Conservation (phyloP, 2,113 vertebrate genomes). For the Bubo bubo region DNA sequence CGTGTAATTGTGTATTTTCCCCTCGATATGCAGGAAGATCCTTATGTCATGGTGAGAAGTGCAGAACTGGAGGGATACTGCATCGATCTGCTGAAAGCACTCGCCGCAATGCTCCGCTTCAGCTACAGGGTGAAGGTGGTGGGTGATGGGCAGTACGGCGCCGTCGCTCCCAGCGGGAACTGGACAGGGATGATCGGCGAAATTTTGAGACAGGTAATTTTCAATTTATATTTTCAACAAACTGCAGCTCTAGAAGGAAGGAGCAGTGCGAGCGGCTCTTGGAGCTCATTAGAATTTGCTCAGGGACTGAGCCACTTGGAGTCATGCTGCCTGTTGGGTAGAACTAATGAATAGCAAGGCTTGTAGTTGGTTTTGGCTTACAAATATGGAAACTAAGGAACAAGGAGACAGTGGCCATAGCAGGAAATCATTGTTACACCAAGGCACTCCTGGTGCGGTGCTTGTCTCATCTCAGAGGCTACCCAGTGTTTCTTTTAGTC, state of each 20-base stretch:
- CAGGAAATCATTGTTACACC: neutral
- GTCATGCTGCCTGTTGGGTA: neutral
- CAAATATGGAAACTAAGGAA: neutral
- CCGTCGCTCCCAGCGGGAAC: constrained; percentile 61
- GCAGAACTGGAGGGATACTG: constrained; percentile 84
- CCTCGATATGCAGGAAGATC: constrained; percentile 73
- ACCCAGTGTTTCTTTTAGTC: neutral
- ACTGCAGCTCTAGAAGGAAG: neutral
- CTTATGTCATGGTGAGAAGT: constrained; percentile 78
- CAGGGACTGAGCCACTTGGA: neutral
- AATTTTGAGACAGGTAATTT: constrained; percentile 78
- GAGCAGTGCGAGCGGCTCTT: neutral
- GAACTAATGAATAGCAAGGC: accelerated
- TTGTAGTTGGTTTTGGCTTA: neutral
- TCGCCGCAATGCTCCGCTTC: constrained; percentile 80
- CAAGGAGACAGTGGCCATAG: neutral
- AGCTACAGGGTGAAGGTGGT: constrained; percentile 79
- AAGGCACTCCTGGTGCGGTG: neutral
- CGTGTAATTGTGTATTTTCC: accelerated
- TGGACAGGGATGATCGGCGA: constrained; percentile 89
- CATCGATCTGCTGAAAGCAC: constrained; percentile 79
- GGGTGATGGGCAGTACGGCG: constrained; percentile 80
- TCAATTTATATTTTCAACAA: accelerated
- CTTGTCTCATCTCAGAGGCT: neutral
- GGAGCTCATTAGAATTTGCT: accelerated